Evolutionary conservation across 2,888 invertebrate genomes (phyloP).

Genomic region (Rhagonycha lutea): DNA sequence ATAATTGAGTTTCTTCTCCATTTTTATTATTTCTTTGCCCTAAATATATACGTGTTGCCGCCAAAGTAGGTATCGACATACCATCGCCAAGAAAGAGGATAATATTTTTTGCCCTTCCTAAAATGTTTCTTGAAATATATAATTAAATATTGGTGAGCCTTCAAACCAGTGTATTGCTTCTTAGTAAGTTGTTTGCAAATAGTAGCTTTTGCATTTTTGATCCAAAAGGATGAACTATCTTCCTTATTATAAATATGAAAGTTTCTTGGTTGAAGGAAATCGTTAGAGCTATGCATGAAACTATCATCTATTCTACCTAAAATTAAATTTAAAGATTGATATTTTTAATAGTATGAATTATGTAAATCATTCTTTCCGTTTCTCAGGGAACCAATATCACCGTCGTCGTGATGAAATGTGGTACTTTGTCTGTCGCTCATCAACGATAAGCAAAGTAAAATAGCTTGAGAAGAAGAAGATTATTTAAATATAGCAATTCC

Average conservation of each 20-base stretch:
- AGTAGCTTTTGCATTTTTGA: neutral
- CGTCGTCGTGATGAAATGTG: too few relatives aligned
- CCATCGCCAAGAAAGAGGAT: slow-evolving; percentile 85
- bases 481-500: too few relatives aligned
- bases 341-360: too few relatives aligned
- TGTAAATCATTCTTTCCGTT: too few relatives aligned
- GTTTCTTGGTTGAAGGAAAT: neutral
- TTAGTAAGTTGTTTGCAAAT: neutral
- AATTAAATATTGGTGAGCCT: neutral
- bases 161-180: neutral
- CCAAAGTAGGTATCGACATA: slow-evolving; percentile 80
- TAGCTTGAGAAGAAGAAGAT: too few relatives aligned
- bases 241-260: too few relatives aligned
- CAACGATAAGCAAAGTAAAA: too few relatives aligned
- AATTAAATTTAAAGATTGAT: neutral
- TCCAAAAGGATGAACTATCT: neutral
- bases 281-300: neutral
- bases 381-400: too few relatives aligned
- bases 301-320: neutral
- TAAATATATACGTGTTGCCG: slow-evolving; percentile 66
- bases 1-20: slow-evolving; percentile 71
- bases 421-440: too few relatives aligned
- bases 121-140: neutral
- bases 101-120: slow-evolving; percentile 67
- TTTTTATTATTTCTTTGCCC: slow-evolving; percentile 62